Base-by-base conservation (phyloP, 1,140 invertebrate genomes). In the Holcopasites calliopsidis region DNA sequence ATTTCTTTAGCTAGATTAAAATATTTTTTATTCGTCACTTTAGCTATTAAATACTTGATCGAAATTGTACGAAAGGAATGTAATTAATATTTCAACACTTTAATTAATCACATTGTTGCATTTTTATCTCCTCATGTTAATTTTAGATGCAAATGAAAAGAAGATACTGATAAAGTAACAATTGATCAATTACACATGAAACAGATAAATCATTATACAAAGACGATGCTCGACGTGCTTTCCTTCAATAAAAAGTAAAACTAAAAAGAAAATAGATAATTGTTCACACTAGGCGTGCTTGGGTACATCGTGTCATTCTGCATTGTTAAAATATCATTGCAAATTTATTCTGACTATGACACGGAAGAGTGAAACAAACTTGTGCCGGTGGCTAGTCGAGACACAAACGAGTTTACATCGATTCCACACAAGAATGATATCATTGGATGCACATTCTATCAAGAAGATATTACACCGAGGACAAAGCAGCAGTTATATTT, bases 241-340 rank as follows among this genome's bases (percentile, higher is more conserved):
- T 42, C 42, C 23, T n/a, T n/a, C n/a, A n/a, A n/a, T n/a, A n/a
- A n/a, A n/a, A 28, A 50, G 42, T 5, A 28, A 40, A 2, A 0
- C 2, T n/a, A 28, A 33, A 10, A n/a, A 73, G 2, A 16, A 40
- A 52, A 47, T 11, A 23, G 31, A 58, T 52, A 23, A 42, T 44
- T 75, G 54, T 49, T 58, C 33, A 75, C 33, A 75, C 65, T 75
- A 69, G 73, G 73, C 73, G 73, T 75, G 73, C 73, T 75, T 69
- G 54, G 73, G 52, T 69, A 68, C 54, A 75, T 57, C 54, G 50
- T 74, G 71, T 66, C 50, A 40, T 60, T 75, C 61, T 68, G 62
- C 62, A 31, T 69, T 47, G 33, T 75, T 28, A 6, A 26, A 31
- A 7, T 54, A 55, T 73, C 49, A 10, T 44, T 33, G 38, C 31